phyloP scores from a whole-genome alignment of 2,888 invertebrate genomes.

The Phortica magna region DNA sequence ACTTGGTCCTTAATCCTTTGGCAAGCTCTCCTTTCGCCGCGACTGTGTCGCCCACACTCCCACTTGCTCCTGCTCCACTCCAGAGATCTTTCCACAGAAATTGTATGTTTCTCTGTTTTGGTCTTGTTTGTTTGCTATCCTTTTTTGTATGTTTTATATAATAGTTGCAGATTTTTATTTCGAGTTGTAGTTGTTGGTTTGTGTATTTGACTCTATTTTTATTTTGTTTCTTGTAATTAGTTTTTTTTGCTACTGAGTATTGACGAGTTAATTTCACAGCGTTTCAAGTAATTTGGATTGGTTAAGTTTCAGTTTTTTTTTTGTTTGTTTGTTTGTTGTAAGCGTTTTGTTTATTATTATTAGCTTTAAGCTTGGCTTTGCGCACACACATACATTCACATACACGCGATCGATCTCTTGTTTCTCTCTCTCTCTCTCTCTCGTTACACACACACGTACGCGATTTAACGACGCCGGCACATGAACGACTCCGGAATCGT shows the following conservation, averaged over 20 bases:
- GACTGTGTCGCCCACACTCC: too few relatives aligned
- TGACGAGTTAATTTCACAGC: conserved; percentile 72
- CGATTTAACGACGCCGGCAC: conserved; percentile 3
- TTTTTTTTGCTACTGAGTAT: conserved; percentile 63
- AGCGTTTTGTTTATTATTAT: conserved; percentile 18
- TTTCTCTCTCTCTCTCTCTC: conserved; percentile 47
- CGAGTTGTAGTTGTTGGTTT: conserved; percentile 35
- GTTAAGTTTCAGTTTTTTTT: conserved; percentile 62
- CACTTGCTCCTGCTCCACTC: not conserved
- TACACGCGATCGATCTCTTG: conserved; percentile 61
- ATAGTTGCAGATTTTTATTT: not conserved
- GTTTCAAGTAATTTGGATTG: conserved; percentile 50
- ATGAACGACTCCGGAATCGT: not conserved
- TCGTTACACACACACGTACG: not conserved
- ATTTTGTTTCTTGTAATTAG: not conserved
- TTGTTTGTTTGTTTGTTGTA: conserved; percentile 64
- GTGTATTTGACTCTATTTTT: conserved; percentile 37
- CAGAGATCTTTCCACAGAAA: conserved; percentile 9
- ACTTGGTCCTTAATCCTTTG: conserved; percentile 49
- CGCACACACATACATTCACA: conserved; percentile 45
- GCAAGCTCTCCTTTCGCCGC: not conserved
- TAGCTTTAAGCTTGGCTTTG: conserved; percentile 68
- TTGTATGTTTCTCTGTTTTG: not conserved
- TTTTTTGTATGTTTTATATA: not conserved
- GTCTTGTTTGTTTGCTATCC: not conserved